Percentiles rank a stretch among this genome's conserved stretches.
phyloP scores from a whole-genome alignment of 2,888 invertebrate species.

The Parnassius smintheus region DNA sequence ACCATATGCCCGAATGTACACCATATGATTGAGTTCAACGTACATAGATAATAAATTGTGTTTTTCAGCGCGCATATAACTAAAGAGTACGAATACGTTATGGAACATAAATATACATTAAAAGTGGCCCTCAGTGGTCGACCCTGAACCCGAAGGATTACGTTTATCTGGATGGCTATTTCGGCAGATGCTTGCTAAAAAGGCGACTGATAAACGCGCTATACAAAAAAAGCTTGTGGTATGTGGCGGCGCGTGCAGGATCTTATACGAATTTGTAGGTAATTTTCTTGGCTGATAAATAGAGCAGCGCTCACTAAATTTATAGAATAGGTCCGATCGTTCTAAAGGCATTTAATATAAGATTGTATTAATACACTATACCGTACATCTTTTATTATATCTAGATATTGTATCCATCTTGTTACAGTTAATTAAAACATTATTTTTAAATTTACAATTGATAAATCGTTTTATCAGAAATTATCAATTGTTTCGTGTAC shows the following conservation, averaged over 20 bases:
- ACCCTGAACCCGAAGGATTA: conserved; percentile 57
- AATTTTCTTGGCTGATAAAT: conserved; percentile 33
- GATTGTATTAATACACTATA: conserved; percentile 6
- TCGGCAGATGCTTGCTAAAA: conserved; percentile 72
- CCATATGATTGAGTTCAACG: conserved; percentile 54
- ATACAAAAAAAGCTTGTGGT: conserved; percentile 28
- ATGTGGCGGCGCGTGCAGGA: conserved; percentile 30
- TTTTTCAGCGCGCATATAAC: neutral
- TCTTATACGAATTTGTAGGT: conserved; percentile 26
- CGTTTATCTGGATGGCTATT: conserved; percentile 63
- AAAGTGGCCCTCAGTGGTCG: conserved; percentile 49
- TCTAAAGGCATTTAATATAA: conserved; percentile 24
- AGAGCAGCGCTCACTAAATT: conserved; percentile 32
- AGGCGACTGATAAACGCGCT: conserved; percentile 51
- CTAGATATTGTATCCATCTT: neutral
- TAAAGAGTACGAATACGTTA: conserved; percentile 35
- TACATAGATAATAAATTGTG: conserved; percentile 30
- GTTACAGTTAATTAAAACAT: neutral
- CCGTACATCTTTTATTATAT: too few relatives aligned
- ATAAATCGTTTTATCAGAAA: too few relatives aligned
- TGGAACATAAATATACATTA: conserved; percentile 43
- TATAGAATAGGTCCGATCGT: conserved; percentile 25
- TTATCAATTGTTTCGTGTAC: too few relatives aligned
- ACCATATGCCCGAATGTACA: conserved; percentile 39
- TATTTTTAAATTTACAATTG: too few relatives aligned